Evolutionary conservation across 2,797 vertebrate genomes (phyloP).

Genomic region (Phataginus tetradactyla): DNA sequence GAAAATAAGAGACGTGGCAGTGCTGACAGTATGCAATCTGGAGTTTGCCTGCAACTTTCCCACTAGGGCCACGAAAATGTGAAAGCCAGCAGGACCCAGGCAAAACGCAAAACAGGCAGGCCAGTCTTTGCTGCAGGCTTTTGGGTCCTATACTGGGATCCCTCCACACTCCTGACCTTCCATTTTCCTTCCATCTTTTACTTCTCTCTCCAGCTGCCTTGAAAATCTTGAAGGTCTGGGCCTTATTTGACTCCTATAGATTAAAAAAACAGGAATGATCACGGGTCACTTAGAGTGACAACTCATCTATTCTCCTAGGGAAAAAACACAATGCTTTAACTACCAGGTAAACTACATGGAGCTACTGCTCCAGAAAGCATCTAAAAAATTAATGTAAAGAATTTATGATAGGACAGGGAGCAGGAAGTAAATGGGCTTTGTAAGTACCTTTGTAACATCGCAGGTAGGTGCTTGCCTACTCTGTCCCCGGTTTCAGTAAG

Average conservation of each 20-base stretch:
- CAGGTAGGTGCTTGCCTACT: neutral
- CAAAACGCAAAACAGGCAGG: neutral
- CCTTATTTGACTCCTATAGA: neutral
- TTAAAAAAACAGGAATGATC: neutral
- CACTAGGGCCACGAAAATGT: neutral
- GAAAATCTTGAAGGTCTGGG: neutral
- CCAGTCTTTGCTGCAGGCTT: neutral
- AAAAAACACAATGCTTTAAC: neutral
- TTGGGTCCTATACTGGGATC: neutral
- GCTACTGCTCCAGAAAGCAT: neutral
- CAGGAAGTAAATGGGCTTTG: neutral
- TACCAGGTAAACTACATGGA: neutral
- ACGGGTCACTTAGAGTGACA: neutral
- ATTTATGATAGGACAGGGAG: neutral
- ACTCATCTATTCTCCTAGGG: neutral
- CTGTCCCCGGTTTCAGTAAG: neutral
- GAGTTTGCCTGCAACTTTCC: neutral
- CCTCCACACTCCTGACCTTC: neutral
- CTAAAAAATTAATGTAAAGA: neutral
- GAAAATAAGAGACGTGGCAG: neutral
- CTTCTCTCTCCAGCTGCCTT: neutral
- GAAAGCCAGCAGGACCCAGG: neutral
- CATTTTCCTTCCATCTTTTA: neutral
- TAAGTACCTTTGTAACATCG: neutral
- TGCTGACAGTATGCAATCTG: neutral